These are phyloP conservation scores for Elachura formosa DNA, from an alignment of 2,113 vertebrate species.

Conservation along the genomic window DNA sequence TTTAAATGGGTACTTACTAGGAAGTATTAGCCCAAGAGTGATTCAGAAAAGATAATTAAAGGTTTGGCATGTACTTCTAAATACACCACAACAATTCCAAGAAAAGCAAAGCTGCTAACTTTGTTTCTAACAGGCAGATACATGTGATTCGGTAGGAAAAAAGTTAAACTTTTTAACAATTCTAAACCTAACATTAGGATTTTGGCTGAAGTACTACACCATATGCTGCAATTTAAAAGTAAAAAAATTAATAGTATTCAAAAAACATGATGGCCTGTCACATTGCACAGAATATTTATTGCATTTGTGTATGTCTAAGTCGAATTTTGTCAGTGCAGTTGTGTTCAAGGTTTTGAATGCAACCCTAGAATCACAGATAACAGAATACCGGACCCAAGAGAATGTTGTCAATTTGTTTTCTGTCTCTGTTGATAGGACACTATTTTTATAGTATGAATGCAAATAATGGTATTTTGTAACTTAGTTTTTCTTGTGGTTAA, in stretches of 20 bases:
- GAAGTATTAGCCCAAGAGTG: background rate
- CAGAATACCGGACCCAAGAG: background rate
- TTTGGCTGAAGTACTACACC: background rate
- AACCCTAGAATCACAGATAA: background rate
- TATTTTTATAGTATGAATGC: background rate
- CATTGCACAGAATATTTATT: background rate
- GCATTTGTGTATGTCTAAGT: background rate
- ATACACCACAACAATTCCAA: rapidly evolving
- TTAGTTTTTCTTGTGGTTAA: background rate
- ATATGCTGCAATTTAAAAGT: background rate
- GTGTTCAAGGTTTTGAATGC: background rate
- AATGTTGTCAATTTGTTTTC: background rate
- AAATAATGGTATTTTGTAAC: background rate
- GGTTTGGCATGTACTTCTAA: background rate
- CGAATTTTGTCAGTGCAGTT: background rate
- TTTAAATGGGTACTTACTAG: background rate
- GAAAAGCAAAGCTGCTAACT: background rate
- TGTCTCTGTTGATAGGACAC: background rate
- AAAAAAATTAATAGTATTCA: background rate
- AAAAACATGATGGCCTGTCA: background rate
- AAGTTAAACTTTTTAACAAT: background rate
- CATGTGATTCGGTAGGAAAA: background rate
- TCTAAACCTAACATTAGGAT: background rate
- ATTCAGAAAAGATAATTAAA: background rate
- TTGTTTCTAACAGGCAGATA: background rate